Evolutionary conservation across 1,140 invertebrate genomes (phyloP).

Genomic region (Formica exsecta): DNA sequence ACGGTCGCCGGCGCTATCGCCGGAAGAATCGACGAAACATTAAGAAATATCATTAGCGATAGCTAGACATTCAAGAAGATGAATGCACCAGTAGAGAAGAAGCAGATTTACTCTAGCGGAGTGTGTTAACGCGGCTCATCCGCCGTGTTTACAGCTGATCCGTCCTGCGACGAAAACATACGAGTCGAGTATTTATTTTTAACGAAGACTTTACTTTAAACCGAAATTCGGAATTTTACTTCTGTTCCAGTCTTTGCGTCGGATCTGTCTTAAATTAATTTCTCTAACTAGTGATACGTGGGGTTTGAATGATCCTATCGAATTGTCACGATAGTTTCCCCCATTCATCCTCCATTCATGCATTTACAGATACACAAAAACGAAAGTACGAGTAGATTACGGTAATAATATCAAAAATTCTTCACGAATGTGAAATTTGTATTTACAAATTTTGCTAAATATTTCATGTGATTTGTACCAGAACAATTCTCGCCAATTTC

Average conservation of each 20-base stretch:
- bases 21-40: background rate
- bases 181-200: background rate
- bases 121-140: background rate
- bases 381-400: background rate
- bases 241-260: background rate
- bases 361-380: background rate
- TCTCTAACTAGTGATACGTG: background rate
- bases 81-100: background rate
- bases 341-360: background rate
- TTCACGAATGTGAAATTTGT: background rate
- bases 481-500: background rate
- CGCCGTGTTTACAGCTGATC: no score
- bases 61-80: background rate
- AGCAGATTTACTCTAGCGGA: background rate
- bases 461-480: background rate
- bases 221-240: background rate
- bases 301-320: background rate
- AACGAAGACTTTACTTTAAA: background rate
- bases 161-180: background rate
- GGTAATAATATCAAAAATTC: background rate
- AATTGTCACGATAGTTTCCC: background rate
- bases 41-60: background rate
- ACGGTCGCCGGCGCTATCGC: background rate
- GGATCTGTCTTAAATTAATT: background rate
- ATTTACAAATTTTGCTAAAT: background rate